Evolutionary conservation across 2,797 vertebrate species (phyloP).

Genomic region (Tachyglossus aculeatus): DNA sequence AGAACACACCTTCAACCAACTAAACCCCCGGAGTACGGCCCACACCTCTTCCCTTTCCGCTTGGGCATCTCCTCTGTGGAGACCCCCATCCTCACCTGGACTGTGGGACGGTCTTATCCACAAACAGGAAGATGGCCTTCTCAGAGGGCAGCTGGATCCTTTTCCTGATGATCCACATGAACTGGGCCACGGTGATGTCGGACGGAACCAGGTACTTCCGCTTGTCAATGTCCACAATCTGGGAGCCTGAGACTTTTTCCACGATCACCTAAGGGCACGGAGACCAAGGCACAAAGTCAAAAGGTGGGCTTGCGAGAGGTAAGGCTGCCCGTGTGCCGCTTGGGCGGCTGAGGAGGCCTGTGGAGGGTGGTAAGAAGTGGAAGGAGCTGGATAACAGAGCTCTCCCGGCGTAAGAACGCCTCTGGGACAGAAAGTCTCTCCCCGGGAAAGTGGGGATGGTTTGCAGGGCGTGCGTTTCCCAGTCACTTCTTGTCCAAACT

Average conservation of each 20-base stretch:
- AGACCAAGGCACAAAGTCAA: slow-evolving; percentile 12
- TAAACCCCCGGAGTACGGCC: too few species aligned
- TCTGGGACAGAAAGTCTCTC: slow-evolving; percentile 21
- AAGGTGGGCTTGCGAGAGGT: not conserved
- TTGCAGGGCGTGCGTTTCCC: slow-evolving; percentile 28
- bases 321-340: not conserved
- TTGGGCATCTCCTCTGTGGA: too few species aligned
- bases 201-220: slow-evolving; percentile 98
- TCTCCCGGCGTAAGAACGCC: slow-evolving; percentile 14
- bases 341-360: not conserved
- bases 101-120: slow-evolving; percentile 97
- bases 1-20: too few species aligned
- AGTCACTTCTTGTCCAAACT: too few species aligned
- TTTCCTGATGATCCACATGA: slow-evolving; percentile 99
- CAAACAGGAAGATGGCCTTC: slow-evolving; percentile 98
- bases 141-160: slow-evolving; percentile 97
- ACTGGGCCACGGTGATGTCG: slow-evolving; percentile 98
- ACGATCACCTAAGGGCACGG: slow-evolving; percentile 88
- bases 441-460: slow-evolving; percentile 1
- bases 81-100: slow-evolving; percentile 89
- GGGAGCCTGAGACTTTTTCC: slow-evolving; percentile 97
- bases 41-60: too few species aligned
- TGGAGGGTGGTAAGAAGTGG: not conserved
- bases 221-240: slow-evolving; percentile 98
- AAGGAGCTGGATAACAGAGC: not conserved